phyloP scores from a whole-genome alignment of 1,140 invertebrate species.

The Drosophila bipectinata region DNA sequence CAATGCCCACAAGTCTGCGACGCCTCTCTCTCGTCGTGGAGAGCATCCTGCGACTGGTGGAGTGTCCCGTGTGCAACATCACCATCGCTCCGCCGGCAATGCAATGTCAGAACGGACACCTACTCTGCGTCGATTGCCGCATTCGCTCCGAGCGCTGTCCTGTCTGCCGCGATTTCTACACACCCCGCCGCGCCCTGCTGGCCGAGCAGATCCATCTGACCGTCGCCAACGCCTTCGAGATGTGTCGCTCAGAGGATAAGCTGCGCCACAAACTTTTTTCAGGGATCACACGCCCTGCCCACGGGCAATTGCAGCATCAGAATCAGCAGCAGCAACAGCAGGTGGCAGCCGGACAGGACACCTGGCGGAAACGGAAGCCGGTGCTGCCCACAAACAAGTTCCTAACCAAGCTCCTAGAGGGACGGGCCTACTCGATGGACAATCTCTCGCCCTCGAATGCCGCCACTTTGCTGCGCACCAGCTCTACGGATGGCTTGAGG shows the following conservation, averaged over 20 bases:
- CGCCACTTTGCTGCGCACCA: constrained; percentile 44
- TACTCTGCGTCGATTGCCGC: constrained; percentile 87
- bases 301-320: not conserved
- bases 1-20: constrained; percentile 85
- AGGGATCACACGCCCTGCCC: constrained; percentile 43
- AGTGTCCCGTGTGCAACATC: constrained; percentile 87
- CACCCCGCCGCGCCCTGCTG: constrained; percentile 62
- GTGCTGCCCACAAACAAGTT: constrained; percentile 81
- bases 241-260: constrained; percentile 70
- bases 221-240: constrained; percentile 84
- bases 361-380: constrained; percentile 47
- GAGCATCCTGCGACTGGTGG: constrained; percentile 85
- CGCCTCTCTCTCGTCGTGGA: constrained; percentile 84
- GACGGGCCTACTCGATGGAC: constrained; percentile 83
- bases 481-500: constrained; percentile 25
- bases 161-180: constrained; percentile 85
- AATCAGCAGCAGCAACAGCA: not conserved
- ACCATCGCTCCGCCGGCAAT: constrained; percentile 87
- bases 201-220: constrained; percentile 84
- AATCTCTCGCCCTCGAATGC: constrained; percentile 68
- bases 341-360: constrained; percentile 49
- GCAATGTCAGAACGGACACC: constrained; percentile 88
- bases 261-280: constrained; percentile 72
- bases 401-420: constrained; percentile 81
- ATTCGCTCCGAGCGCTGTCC: constrained; percentile 86